Base-by-base conservation (phyloP, 2,113 vertebrate species). In the Murina feae region DNA sequence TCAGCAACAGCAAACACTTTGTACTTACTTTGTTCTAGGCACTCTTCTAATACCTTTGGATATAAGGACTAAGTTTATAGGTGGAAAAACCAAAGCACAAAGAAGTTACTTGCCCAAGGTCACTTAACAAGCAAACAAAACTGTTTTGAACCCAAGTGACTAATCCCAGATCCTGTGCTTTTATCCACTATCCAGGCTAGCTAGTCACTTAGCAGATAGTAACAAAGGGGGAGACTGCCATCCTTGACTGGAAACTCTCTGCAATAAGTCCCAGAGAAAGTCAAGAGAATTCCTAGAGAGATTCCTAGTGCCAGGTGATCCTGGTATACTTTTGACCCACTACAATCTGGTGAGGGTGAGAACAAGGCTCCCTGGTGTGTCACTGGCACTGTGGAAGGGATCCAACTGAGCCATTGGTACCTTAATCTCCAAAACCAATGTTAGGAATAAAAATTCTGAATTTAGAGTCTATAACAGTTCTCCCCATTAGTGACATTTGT, bases 31-130 rank as follows among this genome's bases (percentile, higher is more conserved):
- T 71, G n/a, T n/a, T 58, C 5, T 23, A 75, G n/a, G 4, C 9
- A 39, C 23, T 83, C 10, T 87, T 93, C 74, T 86, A 53, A 49
- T 89, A 65, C 28, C 28, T 68, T 44, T 69, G 23, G 11, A 20
- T 9, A 13, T 18, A 32, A 1, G 42, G 2, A 68, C n/a, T 90
- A 80, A 71, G 20, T 51, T 89, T 84, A 66, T 25, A 74, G 14
- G n/a, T 20, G 20, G 25, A 74, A 37, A 93, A 95, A 93, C 37
- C 58, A 83, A 96, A 86, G 21, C 37, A 63, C 18, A 74, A 69
- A 76, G 13, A 76, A 51, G 25, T 30, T 65, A 83, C 25, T 89
- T 95, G 37, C 9, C 37, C 42, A 65, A n/a, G 16, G 21, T 82
- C 65, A 89, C 55, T 32, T 71, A 82, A 20, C 9, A 44, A 63